Evolutionary conservation across 2,797 vertebrate genomes (phyloP).

Genomic region (Poecilia picta): DNA sequence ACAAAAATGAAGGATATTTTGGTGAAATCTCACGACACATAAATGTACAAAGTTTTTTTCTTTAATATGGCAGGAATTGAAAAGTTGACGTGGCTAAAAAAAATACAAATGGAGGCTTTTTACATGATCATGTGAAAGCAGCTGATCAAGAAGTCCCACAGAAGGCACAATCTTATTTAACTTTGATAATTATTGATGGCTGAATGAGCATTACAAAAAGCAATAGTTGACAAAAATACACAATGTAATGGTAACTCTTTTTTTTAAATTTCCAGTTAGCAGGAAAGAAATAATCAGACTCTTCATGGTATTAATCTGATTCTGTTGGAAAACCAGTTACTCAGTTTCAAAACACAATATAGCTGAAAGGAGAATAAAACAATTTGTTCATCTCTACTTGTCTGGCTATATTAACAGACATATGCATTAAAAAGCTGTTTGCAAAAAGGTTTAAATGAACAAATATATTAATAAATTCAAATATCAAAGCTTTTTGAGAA

Average conservation of each 20-base stretch:
- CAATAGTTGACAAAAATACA: neutral
- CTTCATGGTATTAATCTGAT: neutral
- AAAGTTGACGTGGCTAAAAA: neutral
- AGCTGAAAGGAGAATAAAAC: neutral
- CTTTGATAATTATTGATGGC: neutral
- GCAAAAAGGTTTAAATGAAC: neutral
- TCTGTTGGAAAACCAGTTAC: neutral
- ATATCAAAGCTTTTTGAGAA: neutral
- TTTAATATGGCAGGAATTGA: neutral
- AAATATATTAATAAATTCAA: conserved; percentile 9
- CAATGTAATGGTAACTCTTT: neutral
- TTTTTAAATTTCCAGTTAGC: neutral
- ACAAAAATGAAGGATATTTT: neutral
- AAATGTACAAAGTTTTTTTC: neutral
- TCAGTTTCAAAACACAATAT: neutral
- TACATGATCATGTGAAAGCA: too few relatives aligned
- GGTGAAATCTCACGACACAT: neutral
- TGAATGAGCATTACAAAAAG: too few relatives aligned
- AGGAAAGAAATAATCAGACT: neutral
- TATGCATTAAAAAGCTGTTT: neutral
- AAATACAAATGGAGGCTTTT: neutral
- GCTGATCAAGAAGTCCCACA: neutral
- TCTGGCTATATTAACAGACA: neutral
- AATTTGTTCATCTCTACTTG: neutral
- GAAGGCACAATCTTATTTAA: neutral